These are phyloP conservation scores for Lordiphosa stackelbergi DNA, from an alignment of 1,140 invertebrate species.

Conservation along the genomic window DNA sequence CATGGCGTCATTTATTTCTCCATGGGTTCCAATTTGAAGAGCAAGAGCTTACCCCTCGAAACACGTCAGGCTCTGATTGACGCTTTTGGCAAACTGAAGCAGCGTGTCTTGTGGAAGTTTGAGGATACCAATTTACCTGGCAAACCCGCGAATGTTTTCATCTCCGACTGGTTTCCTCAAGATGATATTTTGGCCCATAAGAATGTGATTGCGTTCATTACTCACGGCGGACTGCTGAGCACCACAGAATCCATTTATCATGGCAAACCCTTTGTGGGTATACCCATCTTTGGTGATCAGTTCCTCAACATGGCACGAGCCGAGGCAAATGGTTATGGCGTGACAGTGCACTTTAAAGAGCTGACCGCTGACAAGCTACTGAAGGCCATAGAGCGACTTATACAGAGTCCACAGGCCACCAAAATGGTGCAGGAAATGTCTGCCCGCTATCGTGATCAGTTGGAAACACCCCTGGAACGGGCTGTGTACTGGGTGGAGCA, in stretches of 20 bases:
- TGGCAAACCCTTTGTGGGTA: slow-evolving; percentile 83
- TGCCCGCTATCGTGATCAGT: slow-evolving; percentile 81
- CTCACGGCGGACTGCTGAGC: slow-evolving; percentile 85
- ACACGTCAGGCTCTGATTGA: slow-evolving; percentile 79
- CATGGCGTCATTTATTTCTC: slow-evolving; percentile 82
- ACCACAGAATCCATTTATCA: slow-evolving; percentile 85
- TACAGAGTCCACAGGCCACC: slow-evolving; percentile 49
- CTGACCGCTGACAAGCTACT: slow-evolving; percentile 39
- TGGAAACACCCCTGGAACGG: slow-evolving; percentile 80
- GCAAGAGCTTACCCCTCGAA: slow-evolving; percentile 78
- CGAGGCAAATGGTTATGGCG: slow-evolving; percentile 78
- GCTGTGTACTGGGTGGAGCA: slow-evolving; percentile 86
- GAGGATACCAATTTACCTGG: slow-evolving; percentile 80
- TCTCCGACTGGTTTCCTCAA: slow-evolving; percentile 85
- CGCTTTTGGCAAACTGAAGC: slow-evolving; percentile 79
- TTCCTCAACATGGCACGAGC: slow-evolving; percentile 79
- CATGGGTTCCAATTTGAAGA: slow-evolving; percentile 81
- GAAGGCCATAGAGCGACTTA: slow-evolving; percentile 42
- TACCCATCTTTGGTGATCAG: slow-evolving; percentile 84
- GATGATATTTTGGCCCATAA: slow-evolving; percentile 84
- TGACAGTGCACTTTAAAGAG: slow-evolving; percentile 54
- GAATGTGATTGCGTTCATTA: slow-evolving; percentile 84
- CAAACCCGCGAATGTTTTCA: slow-evolving; percentile 81
- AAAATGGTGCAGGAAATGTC: slow-evolving; percentile 79
- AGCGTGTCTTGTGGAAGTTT: slow-evolving; percentile 84